phyloP scores from a whole-genome alignment of 2,797 vertebrate species.

The Esox lucius region DNA sequence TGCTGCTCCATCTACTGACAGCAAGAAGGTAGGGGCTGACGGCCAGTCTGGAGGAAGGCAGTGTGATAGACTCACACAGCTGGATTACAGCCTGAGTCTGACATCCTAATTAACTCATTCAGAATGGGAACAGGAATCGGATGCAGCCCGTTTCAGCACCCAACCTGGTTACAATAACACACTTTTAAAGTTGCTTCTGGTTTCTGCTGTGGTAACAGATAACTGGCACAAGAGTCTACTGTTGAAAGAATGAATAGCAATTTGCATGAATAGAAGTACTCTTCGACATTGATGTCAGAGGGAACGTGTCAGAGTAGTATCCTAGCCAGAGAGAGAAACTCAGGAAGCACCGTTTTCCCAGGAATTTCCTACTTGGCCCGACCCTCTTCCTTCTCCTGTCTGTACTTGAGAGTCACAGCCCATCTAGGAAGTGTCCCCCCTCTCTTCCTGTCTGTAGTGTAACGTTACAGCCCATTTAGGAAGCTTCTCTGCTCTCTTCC shows the following conservation, averaged over 20 bases:
- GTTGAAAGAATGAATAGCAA: neutral
- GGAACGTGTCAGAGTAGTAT: constrained; percentile 38
- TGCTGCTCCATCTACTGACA: neutral
- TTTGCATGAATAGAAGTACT: neutral
- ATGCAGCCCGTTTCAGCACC: neutral
- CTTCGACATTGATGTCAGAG: constrained; percentile 3
- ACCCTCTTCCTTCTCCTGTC: constrained; percentile 44
- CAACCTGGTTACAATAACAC: neutral
- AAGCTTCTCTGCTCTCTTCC: constrained; percentile 67
- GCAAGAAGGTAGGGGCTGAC: neutral
- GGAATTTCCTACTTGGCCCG: constrained; percentile 71
- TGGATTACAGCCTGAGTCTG: neutral
- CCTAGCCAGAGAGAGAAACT: constrained; percentile 50
- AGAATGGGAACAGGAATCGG: neutral
- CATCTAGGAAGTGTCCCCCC: no score
- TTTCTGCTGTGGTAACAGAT: neutral
- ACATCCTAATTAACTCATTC: neutral
- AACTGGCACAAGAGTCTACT: neutral
- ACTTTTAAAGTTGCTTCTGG: neutral
- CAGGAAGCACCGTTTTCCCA: constrained; percentile 60
- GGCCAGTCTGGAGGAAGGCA: no score
- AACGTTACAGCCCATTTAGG: neutral
- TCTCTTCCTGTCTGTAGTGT: no score
- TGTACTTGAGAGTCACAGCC: neutral
- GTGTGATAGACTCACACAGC: neutral